Evolutionary conservation across 2,113 vertebrate species (phyloP).

Genomic region (Galemys pyrenaicus): DNA sequence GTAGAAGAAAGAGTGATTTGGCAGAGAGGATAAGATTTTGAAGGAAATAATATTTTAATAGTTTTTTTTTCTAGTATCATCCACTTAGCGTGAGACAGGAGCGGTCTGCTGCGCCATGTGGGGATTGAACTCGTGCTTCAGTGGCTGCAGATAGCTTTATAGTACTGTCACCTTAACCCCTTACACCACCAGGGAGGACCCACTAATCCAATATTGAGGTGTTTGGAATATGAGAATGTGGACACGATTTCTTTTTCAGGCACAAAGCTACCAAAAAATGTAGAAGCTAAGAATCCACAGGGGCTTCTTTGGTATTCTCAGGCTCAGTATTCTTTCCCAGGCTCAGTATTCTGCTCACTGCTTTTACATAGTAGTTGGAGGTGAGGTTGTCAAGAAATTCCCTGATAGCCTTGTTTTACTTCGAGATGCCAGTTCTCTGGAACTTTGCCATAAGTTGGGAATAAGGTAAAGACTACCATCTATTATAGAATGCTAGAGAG

Average conservation of each 20-base stretch:
- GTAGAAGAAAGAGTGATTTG: not conserved
- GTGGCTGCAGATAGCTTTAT: too few relatives aligned
- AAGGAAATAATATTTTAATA: not conserved
- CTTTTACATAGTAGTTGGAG: not conserved
- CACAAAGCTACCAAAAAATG: not conserved
- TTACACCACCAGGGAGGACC: too few relatives aligned
- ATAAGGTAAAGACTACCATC: not conserved
- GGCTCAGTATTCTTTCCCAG: not conserved
- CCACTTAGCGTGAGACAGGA: too few relatives aligned
- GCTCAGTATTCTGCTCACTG: not conserved
- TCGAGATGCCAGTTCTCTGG: not conserved
- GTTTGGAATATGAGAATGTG: not conserved
- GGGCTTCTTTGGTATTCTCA: not conserved
- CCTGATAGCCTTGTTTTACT: not conserved
- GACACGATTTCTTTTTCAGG: not conserved
- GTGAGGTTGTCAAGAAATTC: not conserved
- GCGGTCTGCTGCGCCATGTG: too few relatives aligned
- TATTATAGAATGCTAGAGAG: not conserved
- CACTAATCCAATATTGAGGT: not conserved
- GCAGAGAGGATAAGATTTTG: not conserved
- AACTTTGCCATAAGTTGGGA: not conserved
- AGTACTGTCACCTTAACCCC: too few relatives aligned
- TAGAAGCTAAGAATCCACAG: not conserved
- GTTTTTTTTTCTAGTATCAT: not conserved
- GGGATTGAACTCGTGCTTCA: too few relatives aligned